Evolutionary conservation across 2,113 vertebrate species (phyloP).

Genomic region (Spilogale gracilis): DNA sequence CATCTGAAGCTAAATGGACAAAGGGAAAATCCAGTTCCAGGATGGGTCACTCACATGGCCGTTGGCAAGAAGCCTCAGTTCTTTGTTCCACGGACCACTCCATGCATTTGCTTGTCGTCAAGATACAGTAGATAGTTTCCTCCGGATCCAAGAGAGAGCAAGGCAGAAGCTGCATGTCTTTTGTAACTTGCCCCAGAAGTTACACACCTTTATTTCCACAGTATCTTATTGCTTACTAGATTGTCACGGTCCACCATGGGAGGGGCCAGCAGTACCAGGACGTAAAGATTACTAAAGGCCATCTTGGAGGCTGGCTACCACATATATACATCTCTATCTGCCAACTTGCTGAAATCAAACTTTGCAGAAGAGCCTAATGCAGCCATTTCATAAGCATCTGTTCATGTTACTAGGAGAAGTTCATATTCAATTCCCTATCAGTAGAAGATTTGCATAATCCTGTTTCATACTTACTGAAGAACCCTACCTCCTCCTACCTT

Average conservation of each 20-base stretch:
- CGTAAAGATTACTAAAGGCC: neutral
- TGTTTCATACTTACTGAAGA: neutral
- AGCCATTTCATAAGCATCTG: conserved; percentile 42
- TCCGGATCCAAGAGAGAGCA: neutral
- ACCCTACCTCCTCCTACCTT: neutral
- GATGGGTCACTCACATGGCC: too few species aligned
- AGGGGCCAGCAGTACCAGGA: neutral
- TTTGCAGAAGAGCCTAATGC: conserved; percentile 9
- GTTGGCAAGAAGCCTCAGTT: neutral
- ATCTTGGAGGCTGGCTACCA: neutral
- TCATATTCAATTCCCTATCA: neutral
- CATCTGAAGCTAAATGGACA: neutral
- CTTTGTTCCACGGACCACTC: neutral
- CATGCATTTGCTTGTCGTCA: neutral
- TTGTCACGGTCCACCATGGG: neutral
- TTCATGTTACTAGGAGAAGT: neutral
- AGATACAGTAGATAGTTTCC: neutral
- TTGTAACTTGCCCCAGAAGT: neutral
- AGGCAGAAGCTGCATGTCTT: neutral
- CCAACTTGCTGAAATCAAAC: neutral
- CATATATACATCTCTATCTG: neutral
- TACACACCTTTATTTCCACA: neutral
- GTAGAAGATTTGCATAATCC: neutral
- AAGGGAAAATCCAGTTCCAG: neutral
- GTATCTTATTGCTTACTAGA: neutral